A percentile compares a stretch with the other conserved stretches of the same genome.
Evolutionary conservation across 2,888 invertebrate species (phyloP).

Genomic region (Laothoe populi): DNA sequence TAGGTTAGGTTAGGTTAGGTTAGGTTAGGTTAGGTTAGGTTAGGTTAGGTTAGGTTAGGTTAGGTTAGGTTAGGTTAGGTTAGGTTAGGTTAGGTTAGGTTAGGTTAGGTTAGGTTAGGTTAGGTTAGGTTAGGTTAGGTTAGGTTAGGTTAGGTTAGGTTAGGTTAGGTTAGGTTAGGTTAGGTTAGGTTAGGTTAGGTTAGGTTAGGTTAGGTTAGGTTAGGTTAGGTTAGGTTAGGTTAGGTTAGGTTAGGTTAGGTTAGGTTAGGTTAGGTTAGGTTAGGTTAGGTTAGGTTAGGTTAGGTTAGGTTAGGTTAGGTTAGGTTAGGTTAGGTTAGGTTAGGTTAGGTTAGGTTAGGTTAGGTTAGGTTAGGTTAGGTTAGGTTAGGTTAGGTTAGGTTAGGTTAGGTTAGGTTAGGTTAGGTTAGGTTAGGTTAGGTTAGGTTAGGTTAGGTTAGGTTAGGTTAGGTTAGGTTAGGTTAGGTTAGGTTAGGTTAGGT

Average conservation of each 20-base stretch:
- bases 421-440: slow-evolving; percentile 38
- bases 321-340: slow-evolving; percentile 41
- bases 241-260: slow-evolving; percentile 37
- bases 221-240: slow-evolving; percentile 36
- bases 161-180: slow-evolving; percentile 5
- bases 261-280: slow-evolving; percentile 29
- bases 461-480: slow-evolving; percentile 40
- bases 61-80: slow-evolving; percentile 31
- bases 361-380: slow-evolving; percentile 38
- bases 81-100: slow-evolving; percentile 35
- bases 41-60: slow-evolving; percentile 31
- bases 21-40: slow-evolving; percentile 34
- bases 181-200: slow-evolving; percentile 5
- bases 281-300: slow-evolving; percentile 38
- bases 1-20: slow-evolving; percentile 35
- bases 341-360: slow-evolving; percentile 40
- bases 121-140: slow-evolving; percentile 32
- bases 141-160: slow-evolving; percentile 32
- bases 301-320: slow-evolving; percentile 41
- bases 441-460: slow-evolving; percentile 39
- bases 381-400: slow-evolving; percentile 28
- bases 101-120: slow-evolving; percentile 38
- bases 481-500: slow-evolving; percentile 42
- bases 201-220: slow-evolving; percentile 35
- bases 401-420: slow-evolving; percentile 38